Evolutionary conservation across 2,113 vertebrate species (phyloP), one percentile per base, ranked within the genome.

Genomic region (Sander lucioperca): DNA sequence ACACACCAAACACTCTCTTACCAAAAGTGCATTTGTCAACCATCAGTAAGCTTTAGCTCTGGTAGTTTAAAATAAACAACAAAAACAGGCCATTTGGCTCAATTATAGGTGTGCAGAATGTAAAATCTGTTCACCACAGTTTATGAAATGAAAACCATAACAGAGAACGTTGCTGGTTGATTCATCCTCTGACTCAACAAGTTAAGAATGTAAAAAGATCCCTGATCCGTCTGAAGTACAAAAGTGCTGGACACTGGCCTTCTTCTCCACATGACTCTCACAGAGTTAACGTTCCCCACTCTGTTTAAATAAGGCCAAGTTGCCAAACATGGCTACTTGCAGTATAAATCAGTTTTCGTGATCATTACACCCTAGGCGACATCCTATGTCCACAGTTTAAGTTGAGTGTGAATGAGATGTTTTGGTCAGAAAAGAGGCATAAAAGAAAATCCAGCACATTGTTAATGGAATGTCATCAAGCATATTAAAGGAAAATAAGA

Each of bases 401-500:
- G 3, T 33, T 33, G 30, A 33, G 30, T 5, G 1, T 30, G 39
- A 73, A 47, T 21, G 19, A 64, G 50, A 54, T 48, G 50, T 74
- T 71, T 65, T 54, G 39, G 61, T 80, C 74, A n/a, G 7, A 66
- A 33, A 51, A 71, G 18, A 61, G 54, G 45, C 56, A 63, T 62
- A n/a, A 64, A 83, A 63, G 43, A 63, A 66, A 25, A 73, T 66
- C 39, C 59, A 65, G 53, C 30, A 18, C 6, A 7, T 48, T 36
- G 53, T 58, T 82, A 82, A 89, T 88, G 85, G 81, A 86, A 76
- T 68, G 57, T 90, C 77, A 78, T 88, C 84, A 66, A 69, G 77
- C 75, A 76, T 82, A 93, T 88, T 84, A 89, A 65, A 68, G 77
- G 59, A 69, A 45, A 84, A 63, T 33, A 69, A 45, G 74, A 68